Evolutionary conservation across 2,888 invertebrate species (phyloP), one percentile per base, ranked within the genome.

Genomic region (Cheilosia grossa): DNA sequence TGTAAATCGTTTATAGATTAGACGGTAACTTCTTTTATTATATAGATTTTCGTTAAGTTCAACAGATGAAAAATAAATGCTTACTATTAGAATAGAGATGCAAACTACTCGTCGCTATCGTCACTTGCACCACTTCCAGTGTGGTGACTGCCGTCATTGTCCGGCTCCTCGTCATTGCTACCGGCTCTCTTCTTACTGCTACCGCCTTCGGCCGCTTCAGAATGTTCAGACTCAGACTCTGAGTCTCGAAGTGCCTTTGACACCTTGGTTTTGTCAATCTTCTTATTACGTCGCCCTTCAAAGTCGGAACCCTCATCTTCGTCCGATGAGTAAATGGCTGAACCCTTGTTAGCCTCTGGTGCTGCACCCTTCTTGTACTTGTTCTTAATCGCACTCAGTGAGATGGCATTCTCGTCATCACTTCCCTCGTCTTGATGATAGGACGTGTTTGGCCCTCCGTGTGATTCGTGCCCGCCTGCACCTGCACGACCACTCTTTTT

Each of bases 351-450:
- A 53, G 90, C 89, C 0, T 88, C 67, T 4, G 63, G 47, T 3
- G 70, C 78, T 13, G 91, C 91, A 33, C 95, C 95, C 91, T 94
- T 94, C 89, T 98, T 98, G 92, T 97, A 98, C 90, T 97, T 96
- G 92, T 97, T 98, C 92, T 99, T 99, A 91, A 99, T 98, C 51
- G 98, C 98, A 75, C 96, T 95, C 24, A 99, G 93, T 0, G 98
- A 98, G 89, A 98, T 97, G 0, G 96, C 96, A 77, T 96, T 97
- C 90, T 98, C 98, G 91, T 98, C 98, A 82, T 98, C 98, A n/a
- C 97, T 97, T 86, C 96, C 98, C 88, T 97, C 95, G 79, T 95
- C 95, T 53, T 94, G 93, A 86, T 94, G 93, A 87, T 92, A 91
- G 21, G 91, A 91, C 24, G 92, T 89, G 73, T 89, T 91, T 1